phyloP scores from a whole-genome alignment of 2,888 invertebrate genomes.

The Leucania comma region DNA sequence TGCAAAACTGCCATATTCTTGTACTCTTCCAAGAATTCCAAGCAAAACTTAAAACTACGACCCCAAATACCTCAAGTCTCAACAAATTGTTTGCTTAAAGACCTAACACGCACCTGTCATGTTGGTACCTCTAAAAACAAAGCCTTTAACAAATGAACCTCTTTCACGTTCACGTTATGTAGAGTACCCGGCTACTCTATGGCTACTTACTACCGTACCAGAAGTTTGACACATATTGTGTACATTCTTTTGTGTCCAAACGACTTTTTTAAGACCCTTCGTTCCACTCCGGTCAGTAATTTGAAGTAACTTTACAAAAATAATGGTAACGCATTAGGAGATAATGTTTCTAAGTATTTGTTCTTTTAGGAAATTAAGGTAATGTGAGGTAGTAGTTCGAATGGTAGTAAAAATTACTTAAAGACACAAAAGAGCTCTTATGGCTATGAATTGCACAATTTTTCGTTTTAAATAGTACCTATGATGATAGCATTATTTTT shows the following conservation, averaged over 20 bases:
- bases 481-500: background rate
- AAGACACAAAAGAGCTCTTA: constrained; percentile 10
- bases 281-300: constrained; percentile 45
- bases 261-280: constrained; percentile 57
- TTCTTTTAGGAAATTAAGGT: constrained; percentile 33
- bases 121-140: constrained; percentile 51
- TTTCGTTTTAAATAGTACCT: background rate
- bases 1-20: no score
- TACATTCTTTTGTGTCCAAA: constrained; percentile 65
- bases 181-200: constrained; percentile 41
- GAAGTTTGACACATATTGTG: constrained; percentile 81
- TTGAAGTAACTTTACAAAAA: constrained; percentile 43
- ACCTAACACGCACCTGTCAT: constrained; percentile 51
- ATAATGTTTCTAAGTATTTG: constrained; percentile 43
- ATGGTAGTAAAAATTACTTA: constrained; percentile 19
- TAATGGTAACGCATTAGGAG: constrained; percentile 55
- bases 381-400: constrained; percentile 42
- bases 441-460: constrained; percentile 19
- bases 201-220: constrained; percentile 81
- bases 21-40: background rate
- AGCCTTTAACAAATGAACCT: constrained; percentile 50
- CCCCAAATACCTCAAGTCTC: constrained; percentile 11
- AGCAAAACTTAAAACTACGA: background rate
- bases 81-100: constrained; percentile 53
- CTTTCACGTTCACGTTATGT: constrained; percentile 43